These are phyloP conservation scores for Potamarius usumacintae DNA, from an alignment of 2,113 vertebrate genomes.

Conservation along the genomic window DNA sequence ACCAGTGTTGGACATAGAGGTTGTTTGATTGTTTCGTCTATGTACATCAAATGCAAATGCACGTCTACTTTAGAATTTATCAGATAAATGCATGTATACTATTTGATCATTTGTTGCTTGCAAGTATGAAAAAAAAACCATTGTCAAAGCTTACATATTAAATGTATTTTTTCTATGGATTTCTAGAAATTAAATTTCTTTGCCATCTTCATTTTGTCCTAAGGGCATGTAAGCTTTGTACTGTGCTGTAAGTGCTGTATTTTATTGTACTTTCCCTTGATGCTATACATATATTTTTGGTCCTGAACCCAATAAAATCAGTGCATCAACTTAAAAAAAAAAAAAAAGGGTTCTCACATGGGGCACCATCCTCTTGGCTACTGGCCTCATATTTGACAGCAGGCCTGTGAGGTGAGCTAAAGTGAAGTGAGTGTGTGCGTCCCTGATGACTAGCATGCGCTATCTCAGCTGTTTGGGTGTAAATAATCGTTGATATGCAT, in stretches of 20 bases:
- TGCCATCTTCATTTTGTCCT: not conserved
- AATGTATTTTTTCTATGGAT: not conserved
- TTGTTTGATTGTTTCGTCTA: not conserved
- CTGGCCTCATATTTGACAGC: conserved; percentile 49
- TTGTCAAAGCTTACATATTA: not conserved
- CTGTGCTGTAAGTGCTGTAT: not conserved
- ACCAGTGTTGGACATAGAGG: not conserved
- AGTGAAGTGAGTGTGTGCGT: conserved; percentile 46
- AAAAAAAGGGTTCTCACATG: conserved; percentile 57
- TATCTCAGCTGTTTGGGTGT: conserved; percentile 79
- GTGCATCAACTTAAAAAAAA: conserved; percentile 15
- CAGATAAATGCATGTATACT: not conserved
- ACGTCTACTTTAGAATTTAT: not conserved
- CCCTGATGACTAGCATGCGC: conserved; percentile 61
- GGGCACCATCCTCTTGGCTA: conserved; percentile 38
- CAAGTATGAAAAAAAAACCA: not conserved
- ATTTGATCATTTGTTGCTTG: not conserved
- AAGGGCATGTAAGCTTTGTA: not conserved
- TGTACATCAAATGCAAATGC: not conserved
- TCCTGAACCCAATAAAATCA: conserved; percentile 11
- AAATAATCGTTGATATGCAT: conserved; percentile 87
- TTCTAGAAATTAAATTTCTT: not conserved
- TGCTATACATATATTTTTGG: not conserved
- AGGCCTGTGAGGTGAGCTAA: conserved; percentile 41
- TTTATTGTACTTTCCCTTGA: not conserved